Evolutionary conservation across 2,113 vertebrate species (phyloP).

Genomic region (Neofelis nebulosa): DNA sequence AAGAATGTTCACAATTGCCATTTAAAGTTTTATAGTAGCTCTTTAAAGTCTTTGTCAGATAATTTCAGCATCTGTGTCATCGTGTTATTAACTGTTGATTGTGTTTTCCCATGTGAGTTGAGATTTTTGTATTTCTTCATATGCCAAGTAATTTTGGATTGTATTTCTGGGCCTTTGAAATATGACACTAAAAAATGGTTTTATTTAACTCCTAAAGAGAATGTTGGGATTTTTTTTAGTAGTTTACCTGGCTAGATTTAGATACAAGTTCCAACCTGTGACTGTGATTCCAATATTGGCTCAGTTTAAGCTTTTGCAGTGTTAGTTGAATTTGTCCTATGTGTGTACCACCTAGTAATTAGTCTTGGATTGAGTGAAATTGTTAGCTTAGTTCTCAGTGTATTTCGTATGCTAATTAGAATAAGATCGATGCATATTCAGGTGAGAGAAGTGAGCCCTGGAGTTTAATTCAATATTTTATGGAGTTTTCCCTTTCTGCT

Average conservation of each 20-base stretch:
- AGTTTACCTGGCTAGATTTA: neutral
- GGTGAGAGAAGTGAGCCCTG: neutral
- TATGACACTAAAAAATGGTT: neutral
- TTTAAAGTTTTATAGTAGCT: neutral
- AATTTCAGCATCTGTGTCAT: neutral
- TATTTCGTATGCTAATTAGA: neutral
- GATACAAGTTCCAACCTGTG: neutral
- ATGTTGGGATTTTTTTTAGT: neutral
- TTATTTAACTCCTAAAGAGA: neutral
- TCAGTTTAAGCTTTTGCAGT: neutral
- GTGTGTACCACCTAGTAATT: neutral
- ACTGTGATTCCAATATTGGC: neutral
- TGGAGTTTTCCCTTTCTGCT: neutral
- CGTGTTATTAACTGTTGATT: neutral
- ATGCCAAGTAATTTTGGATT: neutral
- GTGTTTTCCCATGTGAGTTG: neutral
- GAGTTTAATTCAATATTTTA: neutral
- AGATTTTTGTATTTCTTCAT: slow-evolving; percentile 14
- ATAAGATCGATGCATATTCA: neutral
- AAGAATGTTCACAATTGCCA: neutral
- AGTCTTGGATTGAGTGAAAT: neutral
- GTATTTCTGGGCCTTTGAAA: neutral
- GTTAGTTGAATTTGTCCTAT: neutral
- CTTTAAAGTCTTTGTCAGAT: neutral
- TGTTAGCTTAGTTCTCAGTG: neutral